Base-by-base conservation (phyloP, 2,113 vertebrate species). In the Pluvianellus socialis region DNA sequence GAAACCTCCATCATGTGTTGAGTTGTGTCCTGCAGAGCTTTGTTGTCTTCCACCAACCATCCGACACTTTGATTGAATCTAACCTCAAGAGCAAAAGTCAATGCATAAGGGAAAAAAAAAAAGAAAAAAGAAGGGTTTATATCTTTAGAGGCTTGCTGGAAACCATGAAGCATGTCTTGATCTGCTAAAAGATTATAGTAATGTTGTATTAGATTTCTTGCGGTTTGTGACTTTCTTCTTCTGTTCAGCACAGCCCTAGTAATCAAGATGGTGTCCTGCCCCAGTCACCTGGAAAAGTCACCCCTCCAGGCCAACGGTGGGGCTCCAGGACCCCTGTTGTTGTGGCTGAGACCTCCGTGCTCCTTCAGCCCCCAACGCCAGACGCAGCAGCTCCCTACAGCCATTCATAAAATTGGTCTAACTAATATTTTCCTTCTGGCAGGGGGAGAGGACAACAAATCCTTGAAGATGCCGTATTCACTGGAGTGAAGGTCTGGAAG, bases 271-370 rank as follows among this genome's bases (percentile, higher is more conserved):
- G 35, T 26, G 44, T 35, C 62, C 44, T 50, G 30, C 20, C 72
- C 52, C 44, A 3, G 2, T 19, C 28, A 9, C 62, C 44, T 21
- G 67, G 24, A 11, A 42, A 42, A 23, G 32, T 12, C 67, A 3
- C 61, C 5, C 4, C 40, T 56, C 26, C 30, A 1, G 12, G 24
- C 9, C 32, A 20, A 1, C 10, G 1, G n/a, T 5, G 42, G 5
- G 3, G 50, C 22, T 26, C 49, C 7, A 27, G 50, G 28, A 22
- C 22, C 44, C 53, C 18, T 4, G 6, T 40, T n/a, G 56, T 28
- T 7, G 7, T 10, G 32, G 42, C 49, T 10, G 23, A 35, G 42
- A 32, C 16, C 71, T n/a, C 33, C 4, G 6, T 7, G 8, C 11
- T 75, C 40, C 71, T 24, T 9, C 27, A 40, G 56, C 47, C 40